Evolutionary conservation across 2,888 invertebrate species (phyloP).

Genomic region (Hydraecia micacea): DNA sequence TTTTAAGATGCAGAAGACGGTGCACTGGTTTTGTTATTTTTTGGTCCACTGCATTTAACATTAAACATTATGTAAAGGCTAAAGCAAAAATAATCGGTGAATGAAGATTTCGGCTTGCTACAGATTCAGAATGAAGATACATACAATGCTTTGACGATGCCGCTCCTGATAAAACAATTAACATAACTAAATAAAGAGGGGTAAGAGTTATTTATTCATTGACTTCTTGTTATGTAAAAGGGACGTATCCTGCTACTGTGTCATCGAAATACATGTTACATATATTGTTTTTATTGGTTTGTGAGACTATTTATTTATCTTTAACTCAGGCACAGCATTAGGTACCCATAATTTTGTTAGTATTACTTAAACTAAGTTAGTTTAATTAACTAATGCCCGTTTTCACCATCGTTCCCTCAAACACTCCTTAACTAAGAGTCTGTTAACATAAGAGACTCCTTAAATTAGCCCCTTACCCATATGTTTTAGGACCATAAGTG

Average conservation of each 20-base stretch:
- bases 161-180: constrained; percentile 61
- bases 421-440: too few relatives aligned
- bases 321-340: too few relatives aligned
- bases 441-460: too few relatives aligned
- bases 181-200: constrained; percentile 59
- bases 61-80: constrained; percentile 38
- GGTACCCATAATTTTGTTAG: too few relatives aligned
- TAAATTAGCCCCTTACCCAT: too few relatives aligned
- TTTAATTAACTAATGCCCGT: too few relatives aligned
- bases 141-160: constrained; percentile 55
- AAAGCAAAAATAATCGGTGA: constrained; percentile 45
- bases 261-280: not conserved
- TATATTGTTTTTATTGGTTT: not conserved
- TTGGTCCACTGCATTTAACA: constrained; percentile 25
- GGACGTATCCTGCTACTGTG: not conserved
- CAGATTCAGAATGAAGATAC: constrained; percentile 56
- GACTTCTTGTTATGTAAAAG: constrained; percentile 47
- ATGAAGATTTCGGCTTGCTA: constrained; percentile 60
- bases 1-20: constrained; percentile 31
- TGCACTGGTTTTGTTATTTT: not conserved
- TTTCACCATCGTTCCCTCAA: too few relatives aligned
- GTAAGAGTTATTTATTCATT: constrained; percentile 56
- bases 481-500: too few relatives aligned
- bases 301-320: not conserved
- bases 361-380: too few relatives aligned